These are phyloP conservation scores for Mus pahari DNA, from an alignment of 2,113 vertebrate genomes.

Conservation along the genomic window DNA sequence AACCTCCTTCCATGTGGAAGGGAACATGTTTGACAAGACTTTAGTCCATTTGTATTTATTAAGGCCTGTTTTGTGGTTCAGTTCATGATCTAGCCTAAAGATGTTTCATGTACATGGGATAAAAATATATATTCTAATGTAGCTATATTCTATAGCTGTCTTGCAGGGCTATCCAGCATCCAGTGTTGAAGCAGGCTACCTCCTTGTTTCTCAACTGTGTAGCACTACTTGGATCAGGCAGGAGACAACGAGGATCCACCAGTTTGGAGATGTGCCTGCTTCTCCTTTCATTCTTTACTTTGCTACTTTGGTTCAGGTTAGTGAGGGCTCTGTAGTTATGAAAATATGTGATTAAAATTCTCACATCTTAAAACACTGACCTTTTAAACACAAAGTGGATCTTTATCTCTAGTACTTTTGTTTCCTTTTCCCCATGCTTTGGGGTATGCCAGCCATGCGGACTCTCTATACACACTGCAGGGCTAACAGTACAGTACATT, in stretches of 20 bases:
- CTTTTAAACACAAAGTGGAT: slow-evolving; percentile 18
- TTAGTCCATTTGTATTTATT: slow-evolving; percentile 17
- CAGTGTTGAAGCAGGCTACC: neutral
- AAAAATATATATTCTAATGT: neutral
- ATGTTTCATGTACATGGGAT: neutral
- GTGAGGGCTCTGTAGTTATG: neutral
- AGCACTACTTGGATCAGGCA: neutral
- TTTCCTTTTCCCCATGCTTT: neutral
- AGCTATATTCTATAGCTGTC: neutral
- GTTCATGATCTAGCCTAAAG: neutral
- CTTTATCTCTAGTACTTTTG: slow-evolving; percentile 12
- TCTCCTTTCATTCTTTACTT: neutral
- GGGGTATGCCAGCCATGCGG: slow-evolving; percentile 1
- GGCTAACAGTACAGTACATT: slow-evolving; percentile 24
- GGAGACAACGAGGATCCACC: neutral
- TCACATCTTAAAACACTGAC: slow-evolving; percentile 15
- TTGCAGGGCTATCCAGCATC: slow-evolving; percentile 20
- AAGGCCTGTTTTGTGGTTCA: neutral
- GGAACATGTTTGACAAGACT: neutral
- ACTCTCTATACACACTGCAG: slow-evolving; percentile 43
- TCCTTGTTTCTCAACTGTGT: neutral
- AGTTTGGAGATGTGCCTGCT: neutral
- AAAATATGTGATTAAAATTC: neutral
- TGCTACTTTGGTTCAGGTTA: neutral
- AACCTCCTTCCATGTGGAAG: slow-evolving; percentile 32